phyloP scores from a whole-genome alignment of 2,113 vertebrate species.

The Eudyptes chrysolophus region DNA sequence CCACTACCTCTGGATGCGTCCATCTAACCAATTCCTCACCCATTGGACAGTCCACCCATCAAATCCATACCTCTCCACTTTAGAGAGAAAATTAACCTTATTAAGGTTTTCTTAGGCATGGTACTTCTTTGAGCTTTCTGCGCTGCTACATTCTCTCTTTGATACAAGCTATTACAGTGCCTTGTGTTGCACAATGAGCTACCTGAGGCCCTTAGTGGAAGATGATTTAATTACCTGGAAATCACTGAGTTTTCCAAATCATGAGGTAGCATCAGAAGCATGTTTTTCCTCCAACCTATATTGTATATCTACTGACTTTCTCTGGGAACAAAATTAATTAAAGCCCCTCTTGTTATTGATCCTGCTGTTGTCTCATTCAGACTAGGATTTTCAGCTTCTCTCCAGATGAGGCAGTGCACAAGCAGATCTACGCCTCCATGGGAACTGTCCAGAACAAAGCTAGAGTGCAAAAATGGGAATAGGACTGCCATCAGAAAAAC shows the following conservation, averaged over 20 bases:
- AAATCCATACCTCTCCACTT: no score
- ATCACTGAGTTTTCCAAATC: background rate
- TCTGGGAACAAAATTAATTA: background rate
- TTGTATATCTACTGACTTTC: background rate
- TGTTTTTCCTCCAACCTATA: background rate
- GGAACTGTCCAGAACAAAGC: background rate
- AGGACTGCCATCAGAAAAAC: background rate
- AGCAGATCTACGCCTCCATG: background rate
- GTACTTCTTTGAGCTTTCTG: background rate
- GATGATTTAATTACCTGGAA: background rate
- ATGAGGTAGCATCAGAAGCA: background rate
- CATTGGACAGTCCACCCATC: no score
- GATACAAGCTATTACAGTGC: background rate
- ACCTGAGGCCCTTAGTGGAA: background rate
- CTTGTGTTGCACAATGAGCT: background rate
- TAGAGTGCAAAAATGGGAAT: background rate
- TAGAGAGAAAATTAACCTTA: background rate
- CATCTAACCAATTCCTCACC: no score
- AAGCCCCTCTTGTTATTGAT: background rate
- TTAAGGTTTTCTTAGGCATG: background rate
- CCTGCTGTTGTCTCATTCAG: background rate
- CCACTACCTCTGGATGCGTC: no score
- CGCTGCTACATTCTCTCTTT: background rate
- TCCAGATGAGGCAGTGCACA: background rate
- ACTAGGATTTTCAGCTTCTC: background rate